Conservation (phyloP, 2,113 vertebrate species). For the Scartelaos histophorus region DNA sequence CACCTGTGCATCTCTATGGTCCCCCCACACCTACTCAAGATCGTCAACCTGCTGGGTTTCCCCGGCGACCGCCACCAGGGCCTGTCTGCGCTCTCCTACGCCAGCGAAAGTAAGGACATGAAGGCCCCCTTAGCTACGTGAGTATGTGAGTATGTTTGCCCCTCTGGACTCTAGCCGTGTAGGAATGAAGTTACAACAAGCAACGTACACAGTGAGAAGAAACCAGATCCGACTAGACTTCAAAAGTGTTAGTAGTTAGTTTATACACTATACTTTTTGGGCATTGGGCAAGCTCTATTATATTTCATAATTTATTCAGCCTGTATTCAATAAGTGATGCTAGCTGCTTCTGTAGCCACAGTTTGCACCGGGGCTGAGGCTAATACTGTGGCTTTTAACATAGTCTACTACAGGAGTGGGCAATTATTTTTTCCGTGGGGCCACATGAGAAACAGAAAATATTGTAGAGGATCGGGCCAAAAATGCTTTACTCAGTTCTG, state of each 20-base stretch:
- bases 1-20: conserved; percentile 99
- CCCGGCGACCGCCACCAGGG: conserved; percentile 97
- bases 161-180: conserved; percentile 16
- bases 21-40: conserved; percentile 98
- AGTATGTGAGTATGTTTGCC: conserved; percentile 80
- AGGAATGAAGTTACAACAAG: not conserved
- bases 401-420: no score
- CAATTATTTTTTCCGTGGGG: no score
- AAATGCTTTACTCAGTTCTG: no score
- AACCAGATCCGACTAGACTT: no score
- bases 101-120: conserved; percentile 98
- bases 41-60: conserved; percentile 99
- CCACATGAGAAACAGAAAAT: no score
- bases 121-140: conserved; percentile 99
- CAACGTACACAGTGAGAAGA: no score
- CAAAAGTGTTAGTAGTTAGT: no score
- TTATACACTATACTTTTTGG: not conserved
- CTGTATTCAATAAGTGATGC: no score
- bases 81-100: conserved; percentile 89
- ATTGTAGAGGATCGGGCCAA: no score
- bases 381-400: no score
- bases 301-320: not conserved
- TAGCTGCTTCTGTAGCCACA: not conserved
- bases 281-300: not conserved
- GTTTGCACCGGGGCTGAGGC: not conserved